These are phyloP conservation scores for Orchesella cincta DNA, from an alignment of 1,140 invertebrate genomes.

Conservation along the genomic window DNA sequence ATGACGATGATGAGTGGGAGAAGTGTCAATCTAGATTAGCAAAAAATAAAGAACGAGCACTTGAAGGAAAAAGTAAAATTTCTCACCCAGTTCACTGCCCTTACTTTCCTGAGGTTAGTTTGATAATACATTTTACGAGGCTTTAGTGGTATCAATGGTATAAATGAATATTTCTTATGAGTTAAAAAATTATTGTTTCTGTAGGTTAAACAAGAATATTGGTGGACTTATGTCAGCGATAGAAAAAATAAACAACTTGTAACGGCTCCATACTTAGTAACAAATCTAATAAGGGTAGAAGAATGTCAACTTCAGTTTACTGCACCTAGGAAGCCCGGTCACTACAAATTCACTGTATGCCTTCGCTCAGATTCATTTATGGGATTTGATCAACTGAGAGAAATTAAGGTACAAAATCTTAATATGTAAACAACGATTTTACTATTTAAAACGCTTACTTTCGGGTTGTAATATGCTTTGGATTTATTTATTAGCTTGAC, in stretches of 20 bases:
- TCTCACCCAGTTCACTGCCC: conserved; percentile 97
- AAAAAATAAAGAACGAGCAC: conserved; percentile 72
- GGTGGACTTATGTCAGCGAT: conserved; percentile 98
- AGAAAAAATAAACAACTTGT: conserved; percentile 85
- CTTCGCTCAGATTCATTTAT: conserved; percentile 94
- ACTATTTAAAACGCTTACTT: not conserved
- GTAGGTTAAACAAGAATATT: conserved; percentile 95
- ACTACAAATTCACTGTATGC: conserved; percentile 92
- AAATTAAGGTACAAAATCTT: conserved; percentile 80
- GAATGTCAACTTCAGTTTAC: conserved; percentile 94
- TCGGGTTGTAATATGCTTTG: conserved; percentile 29
- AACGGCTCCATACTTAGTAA: conserved; percentile 89
- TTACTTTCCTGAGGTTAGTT: conserved; percentile 78
- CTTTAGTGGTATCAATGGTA: not conserved
- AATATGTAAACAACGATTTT: no score
- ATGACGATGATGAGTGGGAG: conserved; percentile 61
- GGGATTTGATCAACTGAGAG: conserved; percentile 85
- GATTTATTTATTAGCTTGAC: conserved; percentile 68
- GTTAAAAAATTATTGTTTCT: conserved; percentile 44
- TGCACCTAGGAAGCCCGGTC: conserved; percentile 86
- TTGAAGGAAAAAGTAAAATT: conserved; percentile 90
- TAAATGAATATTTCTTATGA: not conserved
- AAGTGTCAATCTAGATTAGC: conserved; percentile 62
- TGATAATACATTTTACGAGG: no score
- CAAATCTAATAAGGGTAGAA: conserved; percentile 73